These are phyloP conservation scores for Callocephalon fimbriatum DNA, from an alignment of 2,113 vertebrate genomes.

Conservation along the genomic window DNA sequence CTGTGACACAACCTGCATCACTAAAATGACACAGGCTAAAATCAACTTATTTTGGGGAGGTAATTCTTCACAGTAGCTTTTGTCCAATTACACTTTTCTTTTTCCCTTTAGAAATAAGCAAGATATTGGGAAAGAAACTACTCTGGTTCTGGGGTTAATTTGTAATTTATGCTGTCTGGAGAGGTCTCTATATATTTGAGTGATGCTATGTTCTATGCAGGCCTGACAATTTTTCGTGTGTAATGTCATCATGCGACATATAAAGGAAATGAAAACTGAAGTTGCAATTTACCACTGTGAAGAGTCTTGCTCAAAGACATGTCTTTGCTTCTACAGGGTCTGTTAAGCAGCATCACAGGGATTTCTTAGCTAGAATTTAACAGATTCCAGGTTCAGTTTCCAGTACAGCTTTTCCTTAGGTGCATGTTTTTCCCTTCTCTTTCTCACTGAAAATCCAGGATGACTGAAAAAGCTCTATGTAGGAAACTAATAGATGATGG, in stretches of 20 bases:
- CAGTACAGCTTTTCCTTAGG: neutral
- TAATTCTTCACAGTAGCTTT: neutral
- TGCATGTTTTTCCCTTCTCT: neutral
- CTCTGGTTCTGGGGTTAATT: neutral
- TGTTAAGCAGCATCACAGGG: neutral
- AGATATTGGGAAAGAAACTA: neutral
- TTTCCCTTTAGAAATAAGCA: neutral
- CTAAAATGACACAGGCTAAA: neutral
- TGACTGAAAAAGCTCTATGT: neutral
- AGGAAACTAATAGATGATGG: neutral
- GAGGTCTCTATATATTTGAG: neutral
- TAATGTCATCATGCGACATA: neutral
- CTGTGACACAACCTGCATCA: neutral
- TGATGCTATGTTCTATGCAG: neutral
- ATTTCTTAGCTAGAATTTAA: neutral
- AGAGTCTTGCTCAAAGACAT: neutral
- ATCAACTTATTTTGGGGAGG: neutral
- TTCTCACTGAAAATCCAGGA: neutral
- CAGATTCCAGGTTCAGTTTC: neutral
- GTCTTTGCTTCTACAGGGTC: neutral
- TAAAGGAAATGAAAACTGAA: slow-evolving; percentile 38
- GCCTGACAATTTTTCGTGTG: neutral
- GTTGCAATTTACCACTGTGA: neutral
- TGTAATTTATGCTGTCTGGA: slow-evolving; percentile 1
- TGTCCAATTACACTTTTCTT: neutral